Conservation (phyloP, 2,113 vertebrate species). For the Dipodomys spectabilis region DNA sequence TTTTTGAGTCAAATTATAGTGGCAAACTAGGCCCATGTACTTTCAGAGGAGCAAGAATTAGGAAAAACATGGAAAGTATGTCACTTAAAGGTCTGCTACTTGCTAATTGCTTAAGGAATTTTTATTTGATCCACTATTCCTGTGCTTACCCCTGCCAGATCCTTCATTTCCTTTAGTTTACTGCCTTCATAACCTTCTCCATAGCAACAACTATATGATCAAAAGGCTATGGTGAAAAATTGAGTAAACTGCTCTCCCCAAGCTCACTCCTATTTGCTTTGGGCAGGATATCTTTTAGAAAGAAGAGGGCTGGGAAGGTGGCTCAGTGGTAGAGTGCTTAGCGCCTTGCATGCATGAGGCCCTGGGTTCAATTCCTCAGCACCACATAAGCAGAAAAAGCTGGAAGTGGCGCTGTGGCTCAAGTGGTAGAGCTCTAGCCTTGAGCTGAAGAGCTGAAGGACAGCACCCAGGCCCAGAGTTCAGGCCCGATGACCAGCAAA, state of each 20-base stretch:
- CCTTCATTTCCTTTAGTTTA: conserved; percentile 65
- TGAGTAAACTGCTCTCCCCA: conserved; percentile 16
- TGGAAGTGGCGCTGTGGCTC: no score
- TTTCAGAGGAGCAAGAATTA: conserved; percentile 51
- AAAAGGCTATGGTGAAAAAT: conserved; percentile 54
- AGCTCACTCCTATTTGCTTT: conserved; percentile 53
- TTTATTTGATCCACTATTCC: conserved; percentile 61
- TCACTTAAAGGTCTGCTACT: conserved; percentile 65
- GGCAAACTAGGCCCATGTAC: conserved; percentile 25
- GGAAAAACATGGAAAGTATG: conserved; percentile 54
- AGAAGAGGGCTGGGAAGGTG: no score
- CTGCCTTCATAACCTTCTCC: conserved; percentile 70
- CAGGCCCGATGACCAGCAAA: no score
- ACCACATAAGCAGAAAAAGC: no score
- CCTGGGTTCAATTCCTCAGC: no score
- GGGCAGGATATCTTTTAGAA: neutral
- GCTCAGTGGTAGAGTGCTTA: no score
- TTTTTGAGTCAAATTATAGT: conserved; percentile 74
- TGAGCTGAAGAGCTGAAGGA: no score
- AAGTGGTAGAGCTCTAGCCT: no score
- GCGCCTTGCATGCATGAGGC: no score
- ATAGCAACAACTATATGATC: conserved; percentile 70
- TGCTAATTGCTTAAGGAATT: conserved; percentile 70
- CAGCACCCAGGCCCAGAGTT: no score
- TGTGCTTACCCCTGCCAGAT: conserved; percentile 52